These are phyloP conservation scores for Montipora cactus DNA, from an alignment of 64 coral and sea anemone genomes.

Conservation along the genomic window DNA sequence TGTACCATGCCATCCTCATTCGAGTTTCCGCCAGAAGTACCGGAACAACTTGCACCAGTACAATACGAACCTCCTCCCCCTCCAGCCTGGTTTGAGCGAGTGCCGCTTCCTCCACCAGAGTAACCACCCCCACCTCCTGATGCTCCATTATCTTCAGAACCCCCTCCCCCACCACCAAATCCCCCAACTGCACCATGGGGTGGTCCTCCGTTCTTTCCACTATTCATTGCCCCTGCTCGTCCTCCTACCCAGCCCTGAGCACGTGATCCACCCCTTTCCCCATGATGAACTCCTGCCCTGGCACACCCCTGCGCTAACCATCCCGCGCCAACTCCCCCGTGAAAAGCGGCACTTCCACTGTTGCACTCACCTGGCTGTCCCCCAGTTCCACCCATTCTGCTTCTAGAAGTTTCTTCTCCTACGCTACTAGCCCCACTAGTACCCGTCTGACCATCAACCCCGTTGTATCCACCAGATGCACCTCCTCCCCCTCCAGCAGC, in stretches of 20 bases:
- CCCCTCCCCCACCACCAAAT: too few relatives aligned
- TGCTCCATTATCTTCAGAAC: constrained; percentile 44
- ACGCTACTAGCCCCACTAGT: too few relatives aligned
- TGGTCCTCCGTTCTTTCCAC: constrained; percentile 40
- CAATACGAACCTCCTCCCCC: constrained; percentile 47
- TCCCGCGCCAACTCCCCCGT: constrained; percentile 53
- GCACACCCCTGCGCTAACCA: constrained; percentile 37
- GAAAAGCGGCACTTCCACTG: not conserved
- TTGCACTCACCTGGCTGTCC: too few relatives aligned
- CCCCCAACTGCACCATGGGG: too few relatives aligned
- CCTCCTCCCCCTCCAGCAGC: constrained; percentile 20
- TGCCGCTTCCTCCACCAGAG: constrained; percentile 70
- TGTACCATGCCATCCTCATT: too few relatives aligned
- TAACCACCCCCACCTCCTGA: constrained; percentile 66
- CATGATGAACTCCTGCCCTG: not conserved
- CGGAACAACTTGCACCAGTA: too few relatives aligned
- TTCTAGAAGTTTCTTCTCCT: too few relatives aligned
- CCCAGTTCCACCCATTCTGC: too few relatives aligned
- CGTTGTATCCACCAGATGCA: not conserved
- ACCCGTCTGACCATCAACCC: too few relatives aligned
- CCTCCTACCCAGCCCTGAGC: too few relatives aligned
- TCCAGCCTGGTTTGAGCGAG: not conserved
- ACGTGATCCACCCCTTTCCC: not conserved
- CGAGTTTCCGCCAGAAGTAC: too few relatives aligned
- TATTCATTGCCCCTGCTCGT: constrained; percentile 46